Percentiles rank a stretch among this genome's conserved stretches.
These are phyloP conservation scores for Pogonocherus hispidulus DNA, from an alignment of 2,888 invertebrate genomes.

Conservation along the genomic window DNA sequence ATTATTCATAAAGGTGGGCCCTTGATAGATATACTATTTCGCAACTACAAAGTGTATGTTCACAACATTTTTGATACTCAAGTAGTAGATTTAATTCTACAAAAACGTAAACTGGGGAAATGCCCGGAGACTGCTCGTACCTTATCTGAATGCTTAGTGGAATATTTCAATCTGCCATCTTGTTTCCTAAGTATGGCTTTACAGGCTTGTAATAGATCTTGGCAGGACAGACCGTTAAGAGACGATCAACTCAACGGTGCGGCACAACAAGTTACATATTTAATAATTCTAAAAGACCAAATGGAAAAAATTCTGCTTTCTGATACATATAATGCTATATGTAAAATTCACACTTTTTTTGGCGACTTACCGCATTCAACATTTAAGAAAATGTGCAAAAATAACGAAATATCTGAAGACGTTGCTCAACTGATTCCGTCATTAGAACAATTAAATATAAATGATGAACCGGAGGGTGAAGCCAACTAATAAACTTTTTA, in stretches of 20 bases:
- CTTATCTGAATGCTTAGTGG: slow-evolving; percentile 47
- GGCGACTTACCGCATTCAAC: too few relatives aligned
- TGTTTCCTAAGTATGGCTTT: slow-evolving; percentile 43
- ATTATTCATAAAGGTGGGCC: slow-evolving; percentile 52
- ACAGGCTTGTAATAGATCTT: slow-evolving; percentile 41
- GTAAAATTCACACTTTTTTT: too few relatives aligned
- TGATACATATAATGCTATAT: neutral
- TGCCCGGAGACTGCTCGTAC: slow-evolving; percentile 33
- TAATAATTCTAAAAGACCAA: slow-evolving; percentile 46
- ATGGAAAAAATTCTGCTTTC: slow-evolving; percentile 44
- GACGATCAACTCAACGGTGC: slow-evolving; percentile 39
- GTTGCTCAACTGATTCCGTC: too few relatives aligned
- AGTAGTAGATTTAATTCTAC: slow-evolving; percentile 50
- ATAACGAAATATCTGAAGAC: too few relatives aligned
- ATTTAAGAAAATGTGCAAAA: too few relatives aligned
- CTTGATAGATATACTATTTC: slow-evolving; percentile 47
- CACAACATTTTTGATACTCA: slow-evolving; percentile 51
- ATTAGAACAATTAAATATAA: too few relatives aligned
- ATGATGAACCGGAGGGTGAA: too few relatives aligned
- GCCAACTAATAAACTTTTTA: too few relatives aligned
- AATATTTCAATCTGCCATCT: slow-evolving; percentile 51
- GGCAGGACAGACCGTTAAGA: slow-evolving; percentile 47
- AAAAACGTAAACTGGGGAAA: slow-evolving; percentile 44
- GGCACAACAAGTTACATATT: slow-evolving; percentile 49
- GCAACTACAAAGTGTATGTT: slow-evolving; percentile 45